Conservation (phyloP, 2,888 invertebrate species). For the Magallana nippona region DNA sequence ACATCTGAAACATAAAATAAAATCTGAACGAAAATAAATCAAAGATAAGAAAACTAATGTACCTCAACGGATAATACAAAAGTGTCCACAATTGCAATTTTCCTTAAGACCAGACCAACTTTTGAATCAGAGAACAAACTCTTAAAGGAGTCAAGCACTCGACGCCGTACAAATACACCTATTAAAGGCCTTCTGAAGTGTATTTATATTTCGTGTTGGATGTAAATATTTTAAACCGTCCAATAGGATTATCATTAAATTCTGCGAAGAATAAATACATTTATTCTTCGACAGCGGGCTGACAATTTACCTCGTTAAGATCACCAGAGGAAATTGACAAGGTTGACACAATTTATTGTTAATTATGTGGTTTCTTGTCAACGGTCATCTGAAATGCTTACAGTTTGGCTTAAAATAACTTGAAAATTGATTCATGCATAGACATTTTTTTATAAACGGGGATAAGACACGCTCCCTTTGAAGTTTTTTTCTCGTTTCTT, state of each 20-base stretch:
- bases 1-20: too few relatives aligned
- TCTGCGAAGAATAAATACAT: not conserved
- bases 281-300: not conserved
- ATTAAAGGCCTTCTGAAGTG: slow-evolving; percentile 2
- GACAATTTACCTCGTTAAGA: slow-evolving; percentile 6
- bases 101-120: not conserved
- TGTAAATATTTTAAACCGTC: slow-evolving; percentile 29
- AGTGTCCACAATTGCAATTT: not conserved
- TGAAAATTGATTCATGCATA: not conserved
- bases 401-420: not conserved
- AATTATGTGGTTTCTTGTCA: not conserved
- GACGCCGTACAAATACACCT: not conserved
- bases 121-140: not conserved
- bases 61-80: too few relatives aligned
- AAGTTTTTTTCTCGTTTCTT: not conserved
- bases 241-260: slow-evolving; percentile 27
- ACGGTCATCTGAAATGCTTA: not conserved
- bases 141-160: not conserved
- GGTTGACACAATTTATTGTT: not conserved
- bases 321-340: slow-evolving; percentile 1
- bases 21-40: too few relatives aligned
- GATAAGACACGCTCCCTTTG: not conserved
- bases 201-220: slow-evolving; percentile 30
- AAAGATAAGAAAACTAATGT: too few relatives aligned
- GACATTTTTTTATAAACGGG: not conserved